Percentiles rank a stretch among this genome's conserved stretches.
Conservation (phyloP, 2,888 invertebrate species). For the Galerucella calmariensis region DNA sequence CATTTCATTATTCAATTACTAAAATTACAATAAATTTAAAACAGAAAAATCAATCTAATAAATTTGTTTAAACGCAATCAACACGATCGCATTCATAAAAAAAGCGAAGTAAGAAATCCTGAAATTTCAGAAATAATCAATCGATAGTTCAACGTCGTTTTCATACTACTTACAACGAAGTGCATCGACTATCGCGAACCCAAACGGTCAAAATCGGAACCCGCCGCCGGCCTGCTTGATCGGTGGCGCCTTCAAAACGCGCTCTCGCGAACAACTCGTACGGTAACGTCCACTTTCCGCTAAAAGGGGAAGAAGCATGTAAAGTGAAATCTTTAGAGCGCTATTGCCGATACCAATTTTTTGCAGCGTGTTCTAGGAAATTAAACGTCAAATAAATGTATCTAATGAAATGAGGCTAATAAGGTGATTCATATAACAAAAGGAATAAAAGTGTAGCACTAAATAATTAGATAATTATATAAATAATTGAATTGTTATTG, state of each 20-base stretch:
- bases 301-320: conserved; percentile 62
- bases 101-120: conserved; percentile 13
- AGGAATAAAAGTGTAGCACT: no score
- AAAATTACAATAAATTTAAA: no score
- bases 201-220: conserved; percentile 46
- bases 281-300: conserved; percentile 60
- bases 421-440: not conserved
- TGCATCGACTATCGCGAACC: conserved; percentile 32
- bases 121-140: conserved; percentile 25
- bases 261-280: conserved; percentile 52
- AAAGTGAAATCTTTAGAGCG: conserved; percentile 64
- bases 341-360: conserved; percentile 5
- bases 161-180: conserved; percentile 7
- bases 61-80: not conserved
- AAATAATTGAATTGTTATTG: no score
- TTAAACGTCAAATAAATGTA: not conserved
- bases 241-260: conserved; percentile 61
- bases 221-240: conserved; percentile 54
- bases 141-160: conserved; percentile 27
- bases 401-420: not conserved
- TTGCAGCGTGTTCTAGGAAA: not conserved
- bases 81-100: not conserved
- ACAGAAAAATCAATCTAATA: no score
- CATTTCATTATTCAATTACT: no score
- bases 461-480: no score